Evolutionary conservation across 2,797 vertebrate species (phyloP).

Genomic region (Falco novaeseelandiae): DNA sequence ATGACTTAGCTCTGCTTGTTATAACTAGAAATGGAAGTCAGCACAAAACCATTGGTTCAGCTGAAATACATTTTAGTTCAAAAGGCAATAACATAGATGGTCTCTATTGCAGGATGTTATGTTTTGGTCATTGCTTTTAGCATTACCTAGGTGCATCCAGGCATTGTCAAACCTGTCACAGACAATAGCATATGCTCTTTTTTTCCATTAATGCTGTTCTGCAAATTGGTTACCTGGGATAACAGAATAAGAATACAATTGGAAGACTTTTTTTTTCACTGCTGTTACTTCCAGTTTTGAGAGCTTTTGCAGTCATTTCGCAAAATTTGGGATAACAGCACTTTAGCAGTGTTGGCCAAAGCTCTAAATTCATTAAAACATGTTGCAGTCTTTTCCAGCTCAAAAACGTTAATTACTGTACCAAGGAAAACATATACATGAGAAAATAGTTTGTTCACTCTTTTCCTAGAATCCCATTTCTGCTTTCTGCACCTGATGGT

Average conservation of each 20-base stretch:
- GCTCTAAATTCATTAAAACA: not conserved
- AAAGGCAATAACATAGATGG: not conserved
- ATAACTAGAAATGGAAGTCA: not conserved
- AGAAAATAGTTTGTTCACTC: not conserved
- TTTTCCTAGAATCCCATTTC: not conserved
- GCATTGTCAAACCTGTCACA: not conserved
- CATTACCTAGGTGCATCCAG: not conserved
- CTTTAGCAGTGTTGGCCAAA: not conserved
- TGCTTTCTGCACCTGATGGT: not conserved
- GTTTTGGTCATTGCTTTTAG: not conserved
- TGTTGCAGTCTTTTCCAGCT: not conserved
- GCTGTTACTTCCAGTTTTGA: not conserved
- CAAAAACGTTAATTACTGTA: not conserved
- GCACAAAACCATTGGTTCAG: not conserved
- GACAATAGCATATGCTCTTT: not conserved
- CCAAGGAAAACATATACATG: not conserved
- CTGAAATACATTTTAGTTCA: not conserved
- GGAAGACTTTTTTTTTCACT: not conserved
- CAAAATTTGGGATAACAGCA: not conserved
- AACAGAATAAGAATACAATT: not conserved
- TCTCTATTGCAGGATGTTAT: not conserved
- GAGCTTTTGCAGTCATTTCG: not conserved
- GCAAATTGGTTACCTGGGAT: not conserved
- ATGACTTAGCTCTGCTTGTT: not conserved
- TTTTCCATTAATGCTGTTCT: not conserved